Evolutionary conservation across 2,797 vertebrate species (phyloP), one percentile per base, ranked within the genome.

Genomic region (Sebastes kiyomatsui): DNA sequence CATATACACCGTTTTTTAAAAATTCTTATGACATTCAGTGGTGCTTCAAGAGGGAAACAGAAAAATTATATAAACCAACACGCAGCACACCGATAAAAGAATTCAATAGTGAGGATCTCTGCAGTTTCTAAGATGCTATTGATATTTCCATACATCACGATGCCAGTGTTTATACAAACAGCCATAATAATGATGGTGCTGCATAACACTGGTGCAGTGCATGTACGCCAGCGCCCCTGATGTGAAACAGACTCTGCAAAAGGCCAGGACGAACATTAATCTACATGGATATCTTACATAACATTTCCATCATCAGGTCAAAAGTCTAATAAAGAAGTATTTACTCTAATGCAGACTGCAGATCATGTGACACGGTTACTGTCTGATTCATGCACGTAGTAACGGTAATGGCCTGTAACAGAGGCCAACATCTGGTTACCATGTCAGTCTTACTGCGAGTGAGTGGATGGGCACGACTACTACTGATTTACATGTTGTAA

Each of bases 271-370:
- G 30, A 22, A 1, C 81, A 64, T 71, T 87, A 87, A 90, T 91
- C 84, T 85, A 42, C 58, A 18, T 46, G 67, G 38, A 55, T 14
- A 5, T 64, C 56, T 92, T 90, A 89, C 52, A 66, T 86, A 88
- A 88, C 46, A n/a, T 71, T 62, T 60, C 67, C 80, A 85, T 28
- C 83, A 67, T 77, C 67, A 52, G 81, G 77, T 90, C 83, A 84
- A 49, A 13, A 69, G 71, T 81, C 80, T 75, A 83, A 90, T 74
- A 55, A 68, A 67, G 42, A 83, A 72, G 75, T 61, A 74, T 83
- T 88, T 86, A 84, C 69, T 75, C 28, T 62, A 56, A 70, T 76
- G 68, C 82, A 79, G 75, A 72, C 30, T 62, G 70, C 30, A 74
- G 66, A 79, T 77, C 80, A 74, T 23, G n/a, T 85, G 75, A 82